A percentile compares a stretch with the other conserved stretches of the same genome.
Conservation (phyloP, 92 coral and sea anemone species). For the Parazoanthus atlanticus region DNA sequence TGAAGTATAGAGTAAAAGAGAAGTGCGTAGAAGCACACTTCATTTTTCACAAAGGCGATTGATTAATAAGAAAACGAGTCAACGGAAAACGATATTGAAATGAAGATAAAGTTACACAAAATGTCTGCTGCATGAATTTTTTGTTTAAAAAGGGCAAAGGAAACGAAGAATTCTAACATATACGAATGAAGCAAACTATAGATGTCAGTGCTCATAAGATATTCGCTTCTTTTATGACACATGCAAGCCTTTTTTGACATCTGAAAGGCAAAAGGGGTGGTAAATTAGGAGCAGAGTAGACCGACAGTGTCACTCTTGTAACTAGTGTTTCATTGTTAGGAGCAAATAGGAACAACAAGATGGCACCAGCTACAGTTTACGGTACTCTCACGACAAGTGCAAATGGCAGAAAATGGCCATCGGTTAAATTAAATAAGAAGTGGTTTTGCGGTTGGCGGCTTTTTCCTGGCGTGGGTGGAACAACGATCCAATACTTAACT, state of each 20-base stretch:
- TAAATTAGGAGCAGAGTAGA: not conserved
- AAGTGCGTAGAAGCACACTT: not conserved
- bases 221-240: not conserved
- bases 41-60: not conserved
- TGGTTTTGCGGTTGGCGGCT: conserved; percentile 44
- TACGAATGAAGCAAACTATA: not conserved
- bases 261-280: not conserved
- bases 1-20: not conserved
- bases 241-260: not conserved
- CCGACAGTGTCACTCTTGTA: not conserved
- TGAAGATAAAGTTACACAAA: conserved; percentile 17
- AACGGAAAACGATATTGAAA: conserved; percentile 16
- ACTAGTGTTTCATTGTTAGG: conserved; percentile 9
- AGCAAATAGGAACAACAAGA: conserved; percentile 1
- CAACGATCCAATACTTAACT: conserved; percentile 23
- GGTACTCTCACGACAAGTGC: conserved; percentile 24
- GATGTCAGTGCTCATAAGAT: not conserved
- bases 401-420: conserved; percentile 31
- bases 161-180: not conserved
- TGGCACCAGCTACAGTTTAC: conserved; percentile 17
- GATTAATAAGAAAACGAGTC: conserved; percentile 6
- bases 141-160: not conserved
- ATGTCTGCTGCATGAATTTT: not conserved
- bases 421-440: conserved; percentile 21
- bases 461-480: conserved; percentile 33